Evolutionary conservation across 2,113 vertebrate species (phyloP).

Genomic region (Symphodus melops): DNA sequence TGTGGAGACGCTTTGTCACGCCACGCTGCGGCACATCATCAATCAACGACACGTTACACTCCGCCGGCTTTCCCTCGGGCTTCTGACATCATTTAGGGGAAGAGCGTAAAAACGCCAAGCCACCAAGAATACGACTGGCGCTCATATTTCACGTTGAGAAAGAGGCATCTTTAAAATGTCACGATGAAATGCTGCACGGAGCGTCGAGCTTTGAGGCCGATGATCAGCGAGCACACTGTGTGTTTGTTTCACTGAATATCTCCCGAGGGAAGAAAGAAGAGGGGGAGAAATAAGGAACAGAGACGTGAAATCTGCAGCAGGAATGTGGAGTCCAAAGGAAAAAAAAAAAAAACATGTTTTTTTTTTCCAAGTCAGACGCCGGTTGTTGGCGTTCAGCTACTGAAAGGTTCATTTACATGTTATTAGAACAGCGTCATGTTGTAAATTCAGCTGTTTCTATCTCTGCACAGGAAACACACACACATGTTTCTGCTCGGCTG

Average conservation of each 20-base stretch:
- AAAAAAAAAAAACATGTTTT: too few species aligned
- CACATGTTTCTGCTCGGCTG: too few species aligned
- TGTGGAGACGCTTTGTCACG: constrained; percentile 6
- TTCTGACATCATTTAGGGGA: not conserved
- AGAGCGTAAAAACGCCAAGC: not conserved
- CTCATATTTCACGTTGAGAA: not conserved
- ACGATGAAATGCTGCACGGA: not conserved
- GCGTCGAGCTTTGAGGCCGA: not conserved
- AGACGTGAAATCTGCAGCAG: too few species aligned
- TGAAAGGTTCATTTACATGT: too few species aligned
- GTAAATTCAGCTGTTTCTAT: not conserved
- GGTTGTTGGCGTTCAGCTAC: too few species aligned
- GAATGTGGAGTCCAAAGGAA: too few species aligned
- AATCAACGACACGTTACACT: not conserved
- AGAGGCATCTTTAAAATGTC: not conserved
- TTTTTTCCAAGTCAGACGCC: too few species aligned
- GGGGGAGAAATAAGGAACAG: not conserved
- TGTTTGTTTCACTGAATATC: not conserved
- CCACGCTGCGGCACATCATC: constrained; percentile 13
- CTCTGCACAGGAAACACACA: not conserved
- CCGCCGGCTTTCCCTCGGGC: not conserved
- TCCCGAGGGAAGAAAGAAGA: not conserved
- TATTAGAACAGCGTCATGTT: too few species aligned
- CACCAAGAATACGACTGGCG: not conserved
- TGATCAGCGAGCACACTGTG: not conserved